Base-by-base conservation (phyloP, 1,140 invertebrate genomes). In the Prorops nasuta region DNA sequence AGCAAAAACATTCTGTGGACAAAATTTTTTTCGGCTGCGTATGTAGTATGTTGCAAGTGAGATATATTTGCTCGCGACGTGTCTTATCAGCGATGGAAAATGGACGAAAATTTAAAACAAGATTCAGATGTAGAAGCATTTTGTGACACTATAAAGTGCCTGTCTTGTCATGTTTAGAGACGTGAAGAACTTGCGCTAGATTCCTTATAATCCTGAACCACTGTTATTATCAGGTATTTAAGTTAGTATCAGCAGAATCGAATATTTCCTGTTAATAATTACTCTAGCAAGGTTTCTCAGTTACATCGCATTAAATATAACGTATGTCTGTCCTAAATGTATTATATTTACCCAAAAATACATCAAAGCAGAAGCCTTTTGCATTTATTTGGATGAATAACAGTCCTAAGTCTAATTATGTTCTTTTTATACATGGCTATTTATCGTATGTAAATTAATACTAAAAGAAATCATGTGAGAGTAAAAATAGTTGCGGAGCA, bases 131-230 rank as follows among this genome's bases (percentile, higher is more conserved):
- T 72, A 73, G 62, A 58, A 67, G 64, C 60, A 63, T 73, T 74
- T 70, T 60, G 69, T 74, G 73, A 74, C 72, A 76, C 69, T 76
- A 70, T 66, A 71, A 76, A 76, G 73, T 76, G 73, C 73, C 72
- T 76, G 69, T 73, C 70, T 69, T 71, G 67, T 74, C 67, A 65
- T 66, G 63, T 71, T 70, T 71, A 73, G 68, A 71, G 51, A 69
- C 60, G 66, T 66, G 60, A 65, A 67, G 59, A 67, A 67, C 65
- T 54, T 63, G 45, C 60, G 54, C 60, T 51, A 62, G 63, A 69
- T 63, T 70, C 55, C 64, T 66, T 57, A 61, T 66, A 31, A 64
- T 63, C 58, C 58, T 61, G 59, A 63, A 66, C 53, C 53, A 64
- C 53, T 39, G 49, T 53, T 41, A 44, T 43, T 21, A 54, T 49